Evolutionary conservation across 2,797 vertebrate genomes (phyloP).

Genomic region (Monodelphis domestica): DNA sequence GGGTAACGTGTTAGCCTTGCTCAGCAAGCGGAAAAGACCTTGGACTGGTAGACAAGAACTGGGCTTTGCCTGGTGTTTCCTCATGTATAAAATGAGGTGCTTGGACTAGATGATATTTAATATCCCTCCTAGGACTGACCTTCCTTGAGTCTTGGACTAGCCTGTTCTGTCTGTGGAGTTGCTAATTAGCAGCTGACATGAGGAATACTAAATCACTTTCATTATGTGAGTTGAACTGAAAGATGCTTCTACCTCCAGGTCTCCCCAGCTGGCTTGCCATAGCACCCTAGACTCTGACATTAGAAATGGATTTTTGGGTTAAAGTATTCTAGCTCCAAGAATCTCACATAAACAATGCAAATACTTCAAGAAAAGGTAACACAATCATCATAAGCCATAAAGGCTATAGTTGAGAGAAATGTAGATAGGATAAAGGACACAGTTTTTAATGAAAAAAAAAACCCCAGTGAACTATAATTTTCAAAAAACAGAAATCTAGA

Average conservation of each 20-base stretch:
- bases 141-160: not conserved
- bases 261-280: not conserved
- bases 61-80: constrained; percentile 11
- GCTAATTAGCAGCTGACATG: not conserved
- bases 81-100: not conserved
- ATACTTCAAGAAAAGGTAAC: constrained; percentile 2
- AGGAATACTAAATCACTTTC: not conserved
- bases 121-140: not conserved
- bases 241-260: not conserved
- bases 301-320: not conserved
- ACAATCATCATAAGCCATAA: constrained; percentile 14
- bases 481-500: not conserved
- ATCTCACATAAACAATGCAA: constrained; percentile 13
- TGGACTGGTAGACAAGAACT: constrained; percentile 11
- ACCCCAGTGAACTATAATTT: not conserved
- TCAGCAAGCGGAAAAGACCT: not conserved
- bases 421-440: no score
- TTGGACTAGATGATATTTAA: not conserved
- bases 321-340: constrained; percentile 5
- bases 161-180: not conserved
- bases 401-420: not conserved
- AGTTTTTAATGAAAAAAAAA: not conserved
- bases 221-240: not conserved
- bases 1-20: not conserved
- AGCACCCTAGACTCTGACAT: not conserved